phyloP scores from a whole-genome alignment of 2,888 invertebrate species.

The Caenorhabditis sp. region DNA sequence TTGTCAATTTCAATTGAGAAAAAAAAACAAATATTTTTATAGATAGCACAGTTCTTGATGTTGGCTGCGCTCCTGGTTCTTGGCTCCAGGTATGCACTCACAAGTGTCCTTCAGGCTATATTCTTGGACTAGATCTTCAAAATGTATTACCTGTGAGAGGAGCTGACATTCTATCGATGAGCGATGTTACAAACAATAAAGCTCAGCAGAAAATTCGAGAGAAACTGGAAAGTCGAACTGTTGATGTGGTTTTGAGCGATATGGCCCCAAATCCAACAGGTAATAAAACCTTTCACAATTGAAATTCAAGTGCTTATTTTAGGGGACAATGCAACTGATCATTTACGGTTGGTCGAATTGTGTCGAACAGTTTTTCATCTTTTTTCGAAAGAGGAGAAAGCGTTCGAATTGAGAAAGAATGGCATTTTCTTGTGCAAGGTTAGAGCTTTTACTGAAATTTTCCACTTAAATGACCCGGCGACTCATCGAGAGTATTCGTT shows the following conservation, averaged over 20 bases:
- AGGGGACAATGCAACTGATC: conserved; percentile 57
- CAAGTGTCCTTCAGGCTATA: conserved; percentile 48
- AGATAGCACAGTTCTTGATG: conserved; percentile 55
- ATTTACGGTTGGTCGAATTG: conserved; percentile 60
- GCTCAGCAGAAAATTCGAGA: conserved; percentile 49
- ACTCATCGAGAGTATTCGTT: too few species aligned
- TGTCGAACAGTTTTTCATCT: conserved; percentile 52
- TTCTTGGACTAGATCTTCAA: conserved; percentile 64
- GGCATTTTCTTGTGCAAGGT: conserved; percentile 63
- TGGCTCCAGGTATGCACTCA: conserved; percentile 68
- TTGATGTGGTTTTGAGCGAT: conserved; percentile 68
- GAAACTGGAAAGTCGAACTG: conserved; percentile 44
- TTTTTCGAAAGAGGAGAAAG: conserved; percentile 24
- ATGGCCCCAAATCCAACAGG: conserved; percentile 71
- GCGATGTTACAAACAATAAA: conserved; percentile 54
- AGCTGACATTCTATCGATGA: conserved; percentile 59
- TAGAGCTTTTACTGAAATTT: neutral
- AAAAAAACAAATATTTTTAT: neutral
- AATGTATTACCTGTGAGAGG: conserved; percentile 61
- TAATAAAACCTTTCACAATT: too few species aligned
- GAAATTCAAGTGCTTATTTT: too few species aligned
- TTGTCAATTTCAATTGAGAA: conserved; percentile 36
- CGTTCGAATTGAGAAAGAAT: conserved; percentile 48
- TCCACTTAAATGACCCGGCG: too few species aligned
- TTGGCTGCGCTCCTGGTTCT: conserved; percentile 69